A percentile compares a stretch with the other conserved stretches of the same genome.
phyloP scores from a whole-genome alignment of 2,888 invertebrate species.

The Oxytorus armatus region DNA sequence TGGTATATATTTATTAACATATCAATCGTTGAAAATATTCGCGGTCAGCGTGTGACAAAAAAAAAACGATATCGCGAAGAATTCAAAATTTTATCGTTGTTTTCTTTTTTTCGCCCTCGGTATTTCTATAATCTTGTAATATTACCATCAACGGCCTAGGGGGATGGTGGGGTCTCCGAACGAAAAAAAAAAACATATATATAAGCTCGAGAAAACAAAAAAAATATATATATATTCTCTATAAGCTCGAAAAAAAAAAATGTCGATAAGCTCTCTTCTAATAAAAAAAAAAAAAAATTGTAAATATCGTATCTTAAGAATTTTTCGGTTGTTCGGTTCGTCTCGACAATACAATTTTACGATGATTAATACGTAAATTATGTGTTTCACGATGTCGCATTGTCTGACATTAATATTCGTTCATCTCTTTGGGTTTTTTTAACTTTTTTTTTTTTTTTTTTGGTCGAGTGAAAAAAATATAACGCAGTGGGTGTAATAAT shows the following conservation, averaged over 20 bases:
- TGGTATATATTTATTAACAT: conserved; percentile 56
- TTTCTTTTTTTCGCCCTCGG: conserved; percentile 22
- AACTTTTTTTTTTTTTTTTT: conserved; percentile 54
- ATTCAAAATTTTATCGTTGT: conserved; percentile 4
- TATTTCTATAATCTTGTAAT: conserved; percentile 23
- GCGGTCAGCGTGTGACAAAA: conserved; percentile 14
- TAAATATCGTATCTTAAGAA: conserved; percentile 78
- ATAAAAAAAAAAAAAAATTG: conserved; percentile 59
- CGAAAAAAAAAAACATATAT: conserved; percentile 27
- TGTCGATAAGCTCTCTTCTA: conserved; percentile 40
- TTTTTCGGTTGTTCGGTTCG: conserved; percentile 78
- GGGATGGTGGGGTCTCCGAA: conserved; percentile 47
- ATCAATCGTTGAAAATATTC: conserved; percentile 57
- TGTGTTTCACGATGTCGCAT: conserved; percentile 65
- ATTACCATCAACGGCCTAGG: conserved; percentile 53
- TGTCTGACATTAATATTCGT: conserved; percentile 71
- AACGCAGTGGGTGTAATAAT: conserved; percentile 64
- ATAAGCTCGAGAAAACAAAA: conserved; percentile 25
- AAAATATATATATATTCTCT: conserved; percentile 5
- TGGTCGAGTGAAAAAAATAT: conserved; percentile 55
- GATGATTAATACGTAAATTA: conserved; percentile 58
- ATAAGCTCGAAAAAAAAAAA: conserved; percentile 40
- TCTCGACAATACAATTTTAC: conserved; percentile 77
- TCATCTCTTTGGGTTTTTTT: conserved; percentile 36
- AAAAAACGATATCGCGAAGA: conserved; percentile 13